Evolutionary conservation across 1,140 invertebrate genomes (phyloP).

Genomic region (Drosophila saltans): DNA sequence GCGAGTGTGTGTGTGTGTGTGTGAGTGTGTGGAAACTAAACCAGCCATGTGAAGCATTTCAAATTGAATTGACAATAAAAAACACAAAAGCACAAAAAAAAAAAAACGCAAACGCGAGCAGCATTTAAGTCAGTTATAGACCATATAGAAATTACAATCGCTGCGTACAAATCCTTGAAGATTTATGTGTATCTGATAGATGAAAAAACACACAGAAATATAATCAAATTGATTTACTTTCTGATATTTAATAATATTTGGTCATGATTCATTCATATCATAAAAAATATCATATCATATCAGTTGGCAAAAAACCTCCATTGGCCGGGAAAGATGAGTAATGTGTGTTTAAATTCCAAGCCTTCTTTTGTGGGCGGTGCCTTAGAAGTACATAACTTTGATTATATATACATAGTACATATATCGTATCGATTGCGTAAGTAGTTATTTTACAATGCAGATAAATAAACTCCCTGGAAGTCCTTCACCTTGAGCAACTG

Average conservation of each 20-base stretch:
- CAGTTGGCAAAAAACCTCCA: background rate
- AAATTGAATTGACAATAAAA: constrained; percentile 38
- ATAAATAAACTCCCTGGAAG: too few species aligned
- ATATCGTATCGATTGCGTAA: too few species aligned
- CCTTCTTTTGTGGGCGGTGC: background rate
- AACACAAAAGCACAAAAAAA: constrained; percentile 6
- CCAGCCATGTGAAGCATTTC: constrained; percentile 37
- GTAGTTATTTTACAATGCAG: too few species aligned
- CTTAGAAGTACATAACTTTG: too few species aligned
- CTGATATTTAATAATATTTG: background rate
- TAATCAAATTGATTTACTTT: background rate
- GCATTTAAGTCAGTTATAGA: background rate
- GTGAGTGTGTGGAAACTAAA: constrained; percentile 28
- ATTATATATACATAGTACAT: too few species aligned
- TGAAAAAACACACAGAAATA: too few species aligned
- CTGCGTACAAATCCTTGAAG: background rate
- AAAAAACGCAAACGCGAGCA: background rate
- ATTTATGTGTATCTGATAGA: background rate
- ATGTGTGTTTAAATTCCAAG: background rate
- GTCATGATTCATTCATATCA: background rate
- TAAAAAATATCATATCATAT: background rate
- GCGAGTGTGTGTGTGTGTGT: background rate
- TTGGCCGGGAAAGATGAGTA: background rate
- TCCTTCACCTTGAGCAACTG: too few species aligned
- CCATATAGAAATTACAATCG: background rate